Evolutionary conservation across 2,113 vertebrate genomes (phyloP).

Genomic region (Silurus meridionalis): DNA sequence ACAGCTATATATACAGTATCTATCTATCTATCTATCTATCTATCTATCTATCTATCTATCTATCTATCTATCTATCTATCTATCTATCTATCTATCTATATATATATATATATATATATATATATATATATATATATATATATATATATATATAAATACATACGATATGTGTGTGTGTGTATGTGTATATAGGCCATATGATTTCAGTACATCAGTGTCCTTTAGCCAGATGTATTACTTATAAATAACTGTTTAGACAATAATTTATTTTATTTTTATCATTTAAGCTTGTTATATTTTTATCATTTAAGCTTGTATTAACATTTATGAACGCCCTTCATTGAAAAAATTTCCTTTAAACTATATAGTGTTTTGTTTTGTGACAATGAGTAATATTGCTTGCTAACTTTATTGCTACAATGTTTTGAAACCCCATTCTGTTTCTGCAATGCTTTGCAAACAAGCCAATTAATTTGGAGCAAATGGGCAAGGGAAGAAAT

Average conservation of each 20-base stretch:
- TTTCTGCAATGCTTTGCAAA: not conserved
- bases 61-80: too few relatives aligned
- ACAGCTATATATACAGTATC: too few relatives aligned
- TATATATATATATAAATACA: too few relatives aligned
- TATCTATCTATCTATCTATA: too few relatives aligned
- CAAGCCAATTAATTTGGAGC: not conserved
- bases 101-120: too few relatives aligned
- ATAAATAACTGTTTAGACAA: not conserved
- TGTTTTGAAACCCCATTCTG: not conserved
- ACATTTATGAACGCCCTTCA: not conserved
- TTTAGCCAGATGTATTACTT: constrained; percentile 25
- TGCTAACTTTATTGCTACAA: not conserved
- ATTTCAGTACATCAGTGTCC: constrained; percentile 35
- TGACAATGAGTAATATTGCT: not conserved
- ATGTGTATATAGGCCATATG: too few relatives aligned
- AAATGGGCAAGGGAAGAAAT: not conserved
- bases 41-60: too few relatives aligned
- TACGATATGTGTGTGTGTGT: too few relatives aligned
- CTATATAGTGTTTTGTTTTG: not conserved
- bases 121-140: too few relatives aligned
- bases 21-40: too few relatives aligned
- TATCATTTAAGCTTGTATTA: not conserved
- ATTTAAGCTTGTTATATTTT: not conserved
- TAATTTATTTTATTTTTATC: not conserved
- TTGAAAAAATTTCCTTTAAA: not conserved